Evolutionary conservation across 1,140 invertebrate genomes (phyloP).

Genomic region (Lycorma delicatula): DNA sequence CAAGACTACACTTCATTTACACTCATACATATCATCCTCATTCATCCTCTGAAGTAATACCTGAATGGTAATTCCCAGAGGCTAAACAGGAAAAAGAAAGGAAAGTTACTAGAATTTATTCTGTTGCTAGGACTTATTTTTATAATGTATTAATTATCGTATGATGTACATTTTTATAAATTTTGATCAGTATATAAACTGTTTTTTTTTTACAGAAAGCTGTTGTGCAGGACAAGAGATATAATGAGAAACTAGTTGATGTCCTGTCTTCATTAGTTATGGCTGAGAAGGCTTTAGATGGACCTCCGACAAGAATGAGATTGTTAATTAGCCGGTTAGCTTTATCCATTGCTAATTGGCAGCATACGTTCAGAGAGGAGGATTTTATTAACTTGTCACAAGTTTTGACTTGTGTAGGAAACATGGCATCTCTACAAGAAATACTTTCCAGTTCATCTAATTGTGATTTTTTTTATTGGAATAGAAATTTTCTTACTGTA

Average conservation of each 20-base stretch:
- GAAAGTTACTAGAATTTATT: constrained; percentile 6
- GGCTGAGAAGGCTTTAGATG: constrained; percentile 60
- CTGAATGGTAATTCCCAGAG: neutral
- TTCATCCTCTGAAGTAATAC: too few relatives aligned
- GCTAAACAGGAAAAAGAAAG: neutral
- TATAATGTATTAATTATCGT: constrained; percentile 8
- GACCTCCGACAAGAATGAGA: constrained; percentile 54
- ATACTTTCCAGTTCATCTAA: constrained; percentile 54
- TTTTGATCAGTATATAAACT: too few relatives aligned
- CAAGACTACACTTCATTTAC: too few relatives aligned
- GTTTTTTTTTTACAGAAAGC: constrained; percentile 34
- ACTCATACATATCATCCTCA: too few relatives aligned
- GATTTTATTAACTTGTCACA: constrained; percentile 42
- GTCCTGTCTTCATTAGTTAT: constrained; percentile 62
- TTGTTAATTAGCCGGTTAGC: constrained; percentile 56
- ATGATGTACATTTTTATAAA: too few relatives aligned
- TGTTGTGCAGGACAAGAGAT: constrained; percentile 48
- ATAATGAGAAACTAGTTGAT: constrained; percentile 52
- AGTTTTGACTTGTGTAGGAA: constrained; percentile 52
- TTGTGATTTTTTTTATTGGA: constrained; percentile 74
- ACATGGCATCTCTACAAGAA: constrained; percentile 49
- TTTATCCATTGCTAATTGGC: constrained; percentile 53
- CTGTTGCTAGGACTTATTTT: constrained; percentile 1
- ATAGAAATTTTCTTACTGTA: constrained; percentile 63
- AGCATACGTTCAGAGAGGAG: constrained; percentile 44